phyloP scores from a whole-genome alignment of 2,888 invertebrate genomes.

The Pandemis corylana region DNA sequence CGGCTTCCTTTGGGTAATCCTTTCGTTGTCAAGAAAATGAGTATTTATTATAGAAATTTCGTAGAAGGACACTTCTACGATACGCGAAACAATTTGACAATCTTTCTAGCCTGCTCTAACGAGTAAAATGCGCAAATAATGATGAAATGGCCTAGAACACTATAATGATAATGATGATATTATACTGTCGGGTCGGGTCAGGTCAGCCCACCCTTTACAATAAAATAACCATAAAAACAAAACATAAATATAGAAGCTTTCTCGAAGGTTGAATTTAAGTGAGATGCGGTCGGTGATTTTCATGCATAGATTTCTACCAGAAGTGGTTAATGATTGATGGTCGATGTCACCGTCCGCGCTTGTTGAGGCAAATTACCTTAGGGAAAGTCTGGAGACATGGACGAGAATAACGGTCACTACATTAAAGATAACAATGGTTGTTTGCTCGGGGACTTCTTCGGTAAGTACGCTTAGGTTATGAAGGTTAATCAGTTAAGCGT shows the following conservation, averaged over 20 bases:
- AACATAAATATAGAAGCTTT: conserved; percentile 20
- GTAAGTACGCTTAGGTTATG: conserved; percentile 33
- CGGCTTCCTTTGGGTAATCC: conserved; percentile 13
- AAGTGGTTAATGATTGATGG: conserved; percentile 38
- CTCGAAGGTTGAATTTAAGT: conserved; percentile 13
- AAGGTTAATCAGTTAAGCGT: conserved; percentile 38
- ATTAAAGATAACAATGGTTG: conserved; percentile 36
- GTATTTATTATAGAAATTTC: no score
- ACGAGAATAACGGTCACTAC: conserved; percentile 15
- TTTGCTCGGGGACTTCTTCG: conserved; percentile 27
- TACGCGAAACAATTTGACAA: background rate
- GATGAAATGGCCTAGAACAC: conserved; percentile 4
- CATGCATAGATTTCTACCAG: conserved; percentile 36
- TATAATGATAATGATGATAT: conserved; percentile 25
- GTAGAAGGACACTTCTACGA: no score
- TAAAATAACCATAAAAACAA: conserved; percentile 32
- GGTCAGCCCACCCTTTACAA: conserved; percentile 25
- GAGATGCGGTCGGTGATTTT: conserved; percentile 33
- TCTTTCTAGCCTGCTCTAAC: background rate
- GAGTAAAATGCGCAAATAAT: background rate
- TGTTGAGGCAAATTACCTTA: conserved; percentile 26
- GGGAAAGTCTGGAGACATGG: conserved; percentile 38
- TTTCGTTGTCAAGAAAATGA: background rate
- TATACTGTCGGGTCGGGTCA: conserved; percentile 19
- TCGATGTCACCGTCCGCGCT: conserved; percentile 31